Base-by-base conservation (phyloP, 2,888 invertebrate species). In the Eurytoma californica region DNA sequence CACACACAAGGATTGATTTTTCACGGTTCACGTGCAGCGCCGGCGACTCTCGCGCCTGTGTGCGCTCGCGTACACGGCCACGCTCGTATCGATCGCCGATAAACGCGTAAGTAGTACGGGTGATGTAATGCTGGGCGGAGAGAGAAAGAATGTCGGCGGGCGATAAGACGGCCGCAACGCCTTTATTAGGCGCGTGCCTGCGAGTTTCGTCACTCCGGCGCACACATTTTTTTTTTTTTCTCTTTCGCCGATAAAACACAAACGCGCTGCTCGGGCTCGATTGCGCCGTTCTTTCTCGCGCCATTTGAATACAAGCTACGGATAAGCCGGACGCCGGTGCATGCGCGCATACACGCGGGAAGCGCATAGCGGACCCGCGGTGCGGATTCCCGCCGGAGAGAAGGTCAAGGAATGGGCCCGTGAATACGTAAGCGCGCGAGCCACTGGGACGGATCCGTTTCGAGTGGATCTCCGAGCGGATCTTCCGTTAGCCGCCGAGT, bases 1-100 rank as follows among this genome's bases (percentile, higher is more conserved):
- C n/a, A 3, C 39, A 47, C 65, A 18, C 39, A 61, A 7, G 20
- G 30, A 70, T 68, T 69, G 70, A 65, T 70, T 70, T 77, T 70
- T 49, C 70, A 70, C 63, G 69, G 70, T 55, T 70, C 65, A 75
- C 75, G 68, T 58, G 74, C 28, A 47, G 9, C 57, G 39, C 9
- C 63, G 13, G 53, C 53, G 53, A 53, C 53, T 53, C 39, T 39
- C 39, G 9, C 39, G 39, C 39, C 39, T 39, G 7, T 9, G 9
- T 39, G 7, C 39, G 30, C 30, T 3, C 30, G 7, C 39, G 39
- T 3, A 39, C 9, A 39, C 9, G 39, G 3, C 1, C 28, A 39
- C 39, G 9, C 12, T 47, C 58, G 58, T 66, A 74, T 63, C 65
- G 66, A 66, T 66, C 55, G 53, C 20, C 66, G 66, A 73, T 65